Conservation (phyloP, 2,113 vertebrate species). For the Galeopterus variegatus region DNA sequence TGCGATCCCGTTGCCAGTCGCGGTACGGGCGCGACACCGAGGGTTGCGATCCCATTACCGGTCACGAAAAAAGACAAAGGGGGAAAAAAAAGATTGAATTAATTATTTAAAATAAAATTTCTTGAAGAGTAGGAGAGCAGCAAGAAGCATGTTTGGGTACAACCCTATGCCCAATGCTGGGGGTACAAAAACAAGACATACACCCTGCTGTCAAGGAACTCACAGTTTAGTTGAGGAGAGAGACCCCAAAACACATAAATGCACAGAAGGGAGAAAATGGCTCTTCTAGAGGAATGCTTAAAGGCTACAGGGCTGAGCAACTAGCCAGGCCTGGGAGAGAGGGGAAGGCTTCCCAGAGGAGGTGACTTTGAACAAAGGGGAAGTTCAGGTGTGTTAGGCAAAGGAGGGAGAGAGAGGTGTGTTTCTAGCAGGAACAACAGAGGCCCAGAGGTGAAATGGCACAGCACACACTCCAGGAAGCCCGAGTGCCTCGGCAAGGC, state of each 20-base stretch:
- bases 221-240: neutral
- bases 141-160: neutral
- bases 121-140: neutral
- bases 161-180: neutral
- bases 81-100: too few relatives aligned
- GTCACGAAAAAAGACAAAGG: too few relatives aligned
- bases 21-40: too few relatives aligned
- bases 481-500: neutral
- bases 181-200: neutral
- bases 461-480: neutral
- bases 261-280: neutral
- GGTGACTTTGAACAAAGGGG: neutral
- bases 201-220: conserved; percentile 19
- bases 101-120: conserved; percentile 41
- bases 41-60: too few relatives aligned
- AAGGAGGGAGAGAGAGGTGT: neutral
- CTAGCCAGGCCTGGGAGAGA: neutral
- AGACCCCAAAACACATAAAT: neutral
- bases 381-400: neutral
- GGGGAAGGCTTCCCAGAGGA: neutral
- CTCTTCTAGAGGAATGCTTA: neutral
- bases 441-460: neutral
- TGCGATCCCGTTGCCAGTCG: too few relatives aligned
- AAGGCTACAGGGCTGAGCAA: neutral
- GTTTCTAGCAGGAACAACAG: neutral